phyloP scores from a whole-genome alignment of 2,888 invertebrate species.

The Poecilus cupreus region DNA sequence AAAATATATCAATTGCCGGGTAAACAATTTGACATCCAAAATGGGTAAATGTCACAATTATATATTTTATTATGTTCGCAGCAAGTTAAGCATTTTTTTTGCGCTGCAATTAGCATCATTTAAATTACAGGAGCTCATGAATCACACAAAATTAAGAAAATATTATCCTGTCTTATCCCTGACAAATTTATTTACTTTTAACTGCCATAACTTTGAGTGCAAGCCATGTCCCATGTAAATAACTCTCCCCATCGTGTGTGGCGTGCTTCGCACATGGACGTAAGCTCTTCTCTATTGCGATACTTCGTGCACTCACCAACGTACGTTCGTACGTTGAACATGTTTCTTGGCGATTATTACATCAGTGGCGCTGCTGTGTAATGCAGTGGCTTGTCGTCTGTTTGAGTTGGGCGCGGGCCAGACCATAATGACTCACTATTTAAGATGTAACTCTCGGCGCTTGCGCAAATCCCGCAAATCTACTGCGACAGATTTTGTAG shows the following conservation, averaged over 20 bases:
- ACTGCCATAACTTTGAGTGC: not conserved
- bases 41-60: too few relatives aligned
- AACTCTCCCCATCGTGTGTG: not conserved
- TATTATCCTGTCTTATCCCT: not conserved
- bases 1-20: too few relatives aligned
- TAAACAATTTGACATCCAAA: too few relatives aligned
- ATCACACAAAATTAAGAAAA: too few relatives aligned
- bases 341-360: conserved; percentile 44
- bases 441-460: conserved; percentile 51
- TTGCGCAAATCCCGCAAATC: conserved; percentile 11
- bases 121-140: too few relatives aligned
- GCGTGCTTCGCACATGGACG: not conserved
- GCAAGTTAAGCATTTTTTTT: too few relatives aligned
- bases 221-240: not conserved
- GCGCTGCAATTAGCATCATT: too few relatives aligned
- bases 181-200: not conserved
- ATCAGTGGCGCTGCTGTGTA: conserved; percentile 34
- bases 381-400: conserved; percentile 44
- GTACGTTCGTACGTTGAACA: not conserved
- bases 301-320: not conserved
- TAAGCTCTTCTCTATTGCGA: not conserved
- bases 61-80: too few relatives aligned
- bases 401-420: conserved; percentile 54
- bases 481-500: too few relatives aligned
- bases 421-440: conserved; percentile 54